phyloP scores from a whole-genome alignment of 2,888 invertebrate species.

The Drosophila robusta region DNA sequence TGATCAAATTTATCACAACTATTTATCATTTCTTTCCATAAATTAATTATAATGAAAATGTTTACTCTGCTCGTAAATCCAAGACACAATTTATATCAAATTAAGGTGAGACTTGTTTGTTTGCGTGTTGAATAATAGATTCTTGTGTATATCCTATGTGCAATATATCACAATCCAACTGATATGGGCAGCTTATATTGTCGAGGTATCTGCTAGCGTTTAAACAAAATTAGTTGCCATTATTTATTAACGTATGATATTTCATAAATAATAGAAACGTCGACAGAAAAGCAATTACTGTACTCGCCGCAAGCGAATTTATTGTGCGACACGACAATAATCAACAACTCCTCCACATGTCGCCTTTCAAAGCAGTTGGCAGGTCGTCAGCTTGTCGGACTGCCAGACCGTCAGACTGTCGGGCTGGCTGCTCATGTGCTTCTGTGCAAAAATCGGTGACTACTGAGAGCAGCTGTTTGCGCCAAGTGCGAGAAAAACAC shows the following conservation, averaged over 20 bases:
- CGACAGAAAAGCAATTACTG: constrained; percentile 63
- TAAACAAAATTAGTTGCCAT: constrained; percentile 47
- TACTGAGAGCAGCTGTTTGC: constrained; percentile 42
- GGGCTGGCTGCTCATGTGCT: constrained; percentile 18
- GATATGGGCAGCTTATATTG: constrained; percentile 43
- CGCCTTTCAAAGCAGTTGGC: constrained; percentile 11
- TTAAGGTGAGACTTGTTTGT: constrained; percentile 31
- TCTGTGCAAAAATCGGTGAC: constrained; percentile 17
- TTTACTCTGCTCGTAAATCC: constrained; percentile 21
- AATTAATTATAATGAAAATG: constrained; percentile 21
- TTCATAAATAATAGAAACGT: constrained; percentile 80
- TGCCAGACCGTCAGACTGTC: neutral
- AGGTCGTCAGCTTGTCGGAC: neutral
- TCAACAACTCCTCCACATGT: constrained; percentile 36
- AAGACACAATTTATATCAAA: constrained; percentile 36
- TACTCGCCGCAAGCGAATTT: constrained; percentile 52
- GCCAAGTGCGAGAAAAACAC: constrained; percentile 13
- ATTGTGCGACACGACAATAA: constrained; percentile 30
- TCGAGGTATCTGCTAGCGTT: constrained; percentile 35
- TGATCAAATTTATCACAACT: neutral
- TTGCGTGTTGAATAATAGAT: constrained; percentile 28
- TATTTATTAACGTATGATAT: constrained; percentile 63
- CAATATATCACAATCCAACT: constrained; percentile 53
- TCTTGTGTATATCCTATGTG: constrained; percentile 38
- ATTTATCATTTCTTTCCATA: constrained; percentile 7